These are phyloP conservation scores for Butorides virescens DNA, from an alignment of 2,113 vertebrate species.

Conservation along the genomic window DNA sequence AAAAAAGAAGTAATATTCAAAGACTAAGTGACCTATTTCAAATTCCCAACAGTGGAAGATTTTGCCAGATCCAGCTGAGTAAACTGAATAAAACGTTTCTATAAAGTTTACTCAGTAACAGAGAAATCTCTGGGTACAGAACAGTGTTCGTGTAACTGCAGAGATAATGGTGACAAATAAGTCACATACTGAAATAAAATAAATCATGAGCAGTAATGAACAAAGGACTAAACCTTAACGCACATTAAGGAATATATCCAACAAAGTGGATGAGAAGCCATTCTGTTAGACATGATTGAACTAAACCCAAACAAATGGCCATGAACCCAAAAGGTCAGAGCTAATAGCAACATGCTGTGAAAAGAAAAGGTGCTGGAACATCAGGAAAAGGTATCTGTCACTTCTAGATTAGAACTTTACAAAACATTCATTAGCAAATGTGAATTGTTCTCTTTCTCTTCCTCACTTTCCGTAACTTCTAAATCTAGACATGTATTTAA, in stretches of 20 bases:
- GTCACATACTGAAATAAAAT: not conserved
- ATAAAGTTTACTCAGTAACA: constrained; percentile 30
- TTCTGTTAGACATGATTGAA: not conserved
- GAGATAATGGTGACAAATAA: constrained; percentile 45
- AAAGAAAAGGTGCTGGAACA: not conserved
- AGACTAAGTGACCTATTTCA: not conserved
- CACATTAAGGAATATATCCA: not conserved
- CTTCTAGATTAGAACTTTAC: not conserved
- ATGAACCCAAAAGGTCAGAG: not conserved
- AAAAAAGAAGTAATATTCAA: constrained; percentile 8
- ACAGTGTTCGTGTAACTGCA: not conserved
- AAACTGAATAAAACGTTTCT: constrained; percentile 15
- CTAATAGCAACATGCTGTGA: not conserved
- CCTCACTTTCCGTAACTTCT: not conserved
- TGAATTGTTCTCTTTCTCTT: not conserved
- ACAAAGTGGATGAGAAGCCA: not conserved
- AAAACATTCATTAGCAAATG: not conserved
- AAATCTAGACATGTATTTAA: not conserved
- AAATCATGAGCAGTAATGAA: not conserved
- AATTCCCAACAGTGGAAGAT: not conserved
- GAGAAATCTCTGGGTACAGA: not conserved
- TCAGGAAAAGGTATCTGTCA: not conserved
- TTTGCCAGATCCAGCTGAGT: constrained; percentile 14
- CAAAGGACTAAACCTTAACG: not conserved
- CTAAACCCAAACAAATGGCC: not conserved